Percentiles rank a stretch among this genome's conserved stretches.
phyloP scores from a whole-genome alignment of 2,888 invertebrate species.

The Ectemnius continuus region DNA sequence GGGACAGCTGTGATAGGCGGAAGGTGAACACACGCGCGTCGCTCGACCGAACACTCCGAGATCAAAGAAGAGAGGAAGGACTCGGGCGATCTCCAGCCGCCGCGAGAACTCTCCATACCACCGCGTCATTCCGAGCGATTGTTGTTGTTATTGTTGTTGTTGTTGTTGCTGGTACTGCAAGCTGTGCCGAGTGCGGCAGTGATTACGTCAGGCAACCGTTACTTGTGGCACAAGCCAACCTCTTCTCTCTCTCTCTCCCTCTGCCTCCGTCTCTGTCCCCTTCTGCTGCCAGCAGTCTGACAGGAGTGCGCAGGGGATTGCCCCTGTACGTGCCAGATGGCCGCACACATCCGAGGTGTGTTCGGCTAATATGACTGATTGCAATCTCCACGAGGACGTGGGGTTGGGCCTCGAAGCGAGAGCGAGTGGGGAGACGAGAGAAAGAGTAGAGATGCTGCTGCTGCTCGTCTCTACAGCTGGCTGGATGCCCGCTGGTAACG shows the following conservation, averaged over 20 bases:
- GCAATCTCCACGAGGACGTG: constrained; percentile 63
- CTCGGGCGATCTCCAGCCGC: too few relatives aligned
- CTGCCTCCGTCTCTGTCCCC: too few relatives aligned
- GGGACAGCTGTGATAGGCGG: constrained; percentile 31
- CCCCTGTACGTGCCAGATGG: constrained; percentile 62
- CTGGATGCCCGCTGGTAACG: constrained; percentile 12
- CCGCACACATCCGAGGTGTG: constrained; percentile 66
- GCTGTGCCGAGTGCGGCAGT: constrained; percentile 5
- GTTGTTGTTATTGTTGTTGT: too few relatives aligned
- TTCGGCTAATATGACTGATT: constrained; percentile 72
- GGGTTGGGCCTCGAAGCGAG: background rate
- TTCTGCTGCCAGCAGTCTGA: too few relatives aligned
- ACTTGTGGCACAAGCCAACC: constrained; percentile 41
- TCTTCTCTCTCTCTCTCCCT: too few relatives aligned
- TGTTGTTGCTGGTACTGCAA: background rate
- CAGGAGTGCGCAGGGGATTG: too few relatives aligned
- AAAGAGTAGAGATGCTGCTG: too few relatives aligned
- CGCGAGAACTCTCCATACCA: too few relatives aligned
- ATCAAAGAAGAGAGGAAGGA: too few relatives aligned
- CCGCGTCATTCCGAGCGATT: too few relatives aligned
- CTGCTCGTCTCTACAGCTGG: background rate
- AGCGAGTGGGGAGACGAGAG: too few relatives aligned
- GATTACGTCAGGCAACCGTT: constrained; percentile 59
- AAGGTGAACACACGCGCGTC: constrained; percentile 30
- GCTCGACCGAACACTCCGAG: background rate